Base-by-base conservation (phyloP, 2,888 invertebrate genomes). In the Cerceris rybyensis region DNA sequence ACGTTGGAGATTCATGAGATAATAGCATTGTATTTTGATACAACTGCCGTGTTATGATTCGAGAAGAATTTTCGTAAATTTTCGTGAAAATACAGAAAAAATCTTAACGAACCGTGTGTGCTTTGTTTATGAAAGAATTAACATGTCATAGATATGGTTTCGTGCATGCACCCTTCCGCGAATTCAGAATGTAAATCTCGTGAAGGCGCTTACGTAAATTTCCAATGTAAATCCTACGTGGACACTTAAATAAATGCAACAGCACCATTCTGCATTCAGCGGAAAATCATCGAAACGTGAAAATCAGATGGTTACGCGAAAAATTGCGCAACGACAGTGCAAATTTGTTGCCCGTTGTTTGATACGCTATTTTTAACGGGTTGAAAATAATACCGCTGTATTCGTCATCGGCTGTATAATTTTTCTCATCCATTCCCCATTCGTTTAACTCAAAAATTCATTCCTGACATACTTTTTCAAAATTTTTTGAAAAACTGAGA, bases 131-230 rank as follows among this genome's bases (percentile, higher is more conserved):
- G 28, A 28, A 28, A 28, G 28, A 28, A 28, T 28, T 28, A 28
- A 28, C 28, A 28, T 28, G 28, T 28, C n/a, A 50, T 50, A n/a
- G 11, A n/a, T 17, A 55, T 55, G 5, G 43, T 42, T 17, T 46
- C 17, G 63, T 60, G 41, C 46, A 16, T 55, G 16, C 28, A 46
- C 67, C 61, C 60, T 61, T 69, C 72, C 65, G 54, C 66, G 64
- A 73, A 79, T 66, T 55, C 66, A 66, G 69, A 59, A 66, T 69
- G 72, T 59, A 63, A 70, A 79, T 73, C 54, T 49, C 9, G 43
- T 6, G 41, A 50, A 17, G 63, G 50, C 52, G 58, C 70, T 80
- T 79, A 80, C 74, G 74, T 80, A 80, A 78, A 79, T 67, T 64
- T 69, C n/a, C 73, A 54, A 9, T 42, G 78, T 39, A 65, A 72